phyloP scores from a whole-genome alignment of 2,888 invertebrate species.

The Meandrusa payeni region DNA sequence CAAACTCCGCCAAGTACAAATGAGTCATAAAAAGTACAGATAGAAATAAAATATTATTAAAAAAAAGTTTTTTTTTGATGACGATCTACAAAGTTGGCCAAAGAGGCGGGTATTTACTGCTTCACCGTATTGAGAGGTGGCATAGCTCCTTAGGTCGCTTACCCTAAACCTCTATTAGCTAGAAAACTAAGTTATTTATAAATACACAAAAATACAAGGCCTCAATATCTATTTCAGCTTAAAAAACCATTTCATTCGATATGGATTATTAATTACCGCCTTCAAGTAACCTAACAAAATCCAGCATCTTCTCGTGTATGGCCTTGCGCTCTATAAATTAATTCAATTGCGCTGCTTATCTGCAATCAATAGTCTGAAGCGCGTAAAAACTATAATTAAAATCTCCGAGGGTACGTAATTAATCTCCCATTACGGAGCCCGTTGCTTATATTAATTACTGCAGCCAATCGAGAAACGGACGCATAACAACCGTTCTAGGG shows the following conservation, averaged over 20 bases:
- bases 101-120: too few relatives aligned
- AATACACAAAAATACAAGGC: too few relatives aligned
- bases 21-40: background rate
- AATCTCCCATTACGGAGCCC: constrained; percentile 12
- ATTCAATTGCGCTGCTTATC: constrained; percentile 21
- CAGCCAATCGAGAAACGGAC: constrained; percentile 10
- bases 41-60: too few relatives aligned
- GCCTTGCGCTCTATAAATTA: constrained; percentile 19
- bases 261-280: constrained; percentile 10
- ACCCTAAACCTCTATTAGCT: too few relatives aligned
- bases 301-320: background rate
- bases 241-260: too few relatives aligned
- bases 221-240: too few relatives aligned
- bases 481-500: constrained; percentile 11
- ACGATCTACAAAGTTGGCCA: too few relatives aligned
- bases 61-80: too few relatives aligned
- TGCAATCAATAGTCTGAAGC: constrained; percentile 10
- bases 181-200: too few relatives aligned
- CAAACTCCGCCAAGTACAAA: too few relatives aligned
- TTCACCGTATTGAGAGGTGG: too few relatives aligned
- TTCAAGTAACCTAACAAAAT: constrained; percentile 6
- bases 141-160: too few relatives aligned
- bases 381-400: constrained; percentile 17
- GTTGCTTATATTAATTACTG: constrained; percentile 19
- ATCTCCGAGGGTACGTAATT: constrained; percentile 14